Evolutionary conservation across 1,140 invertebrate genomes (phyloP), one percentile per base, ranked within the genome.

Genomic region (Aleiodes sp.): DNA sequence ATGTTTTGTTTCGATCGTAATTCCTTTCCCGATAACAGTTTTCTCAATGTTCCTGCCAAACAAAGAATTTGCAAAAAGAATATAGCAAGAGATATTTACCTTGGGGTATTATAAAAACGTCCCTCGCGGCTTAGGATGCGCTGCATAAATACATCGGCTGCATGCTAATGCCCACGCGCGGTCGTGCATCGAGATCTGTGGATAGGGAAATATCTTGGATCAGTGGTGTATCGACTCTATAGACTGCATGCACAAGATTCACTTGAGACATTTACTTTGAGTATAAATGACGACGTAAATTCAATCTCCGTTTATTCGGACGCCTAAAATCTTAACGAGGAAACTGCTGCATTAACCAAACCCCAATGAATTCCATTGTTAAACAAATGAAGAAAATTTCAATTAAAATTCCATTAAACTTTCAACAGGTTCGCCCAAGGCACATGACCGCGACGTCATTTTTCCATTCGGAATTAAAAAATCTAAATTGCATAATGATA

Each of bases 151-250:
- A 75, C 70, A 74, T 73, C 65, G 65, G 43, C 62, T 46, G 71
- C 73, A 81, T 80, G 78, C 76, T 80, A 81, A 81, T 80, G 73
- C 77, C 73, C 73, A 73, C 67, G 71, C 35, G 63, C 73, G 68
- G 70, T 79, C 75, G 76, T 79, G 75, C 71, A 65, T 59, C 56
- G 66, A 77, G 78, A 81, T 81, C 72, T 65, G 43, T 57, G 79
- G 79, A 80, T 80, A 80, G 72, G 73, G 68, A 76, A 76, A 76
- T 81, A 76, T 80, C 77, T 76, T 66, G 71, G 29, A 59, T 59
- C 56, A 29, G 29, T 59, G 24, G 28, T 12, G 24, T 59, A 59
- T 59, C 56, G 56, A 59, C 24, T 59, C 29, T 29, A 52, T 52
- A 59, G n/a, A 12, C 12, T 59, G 56, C 46, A 52, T 52, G 19